Percentiles rank a stretch among this genome's conserved stretches.
phyloP scores from a whole-genome alignment of 2,797 vertebrate genomes.

The Ctenosaura bakeri region DNA sequence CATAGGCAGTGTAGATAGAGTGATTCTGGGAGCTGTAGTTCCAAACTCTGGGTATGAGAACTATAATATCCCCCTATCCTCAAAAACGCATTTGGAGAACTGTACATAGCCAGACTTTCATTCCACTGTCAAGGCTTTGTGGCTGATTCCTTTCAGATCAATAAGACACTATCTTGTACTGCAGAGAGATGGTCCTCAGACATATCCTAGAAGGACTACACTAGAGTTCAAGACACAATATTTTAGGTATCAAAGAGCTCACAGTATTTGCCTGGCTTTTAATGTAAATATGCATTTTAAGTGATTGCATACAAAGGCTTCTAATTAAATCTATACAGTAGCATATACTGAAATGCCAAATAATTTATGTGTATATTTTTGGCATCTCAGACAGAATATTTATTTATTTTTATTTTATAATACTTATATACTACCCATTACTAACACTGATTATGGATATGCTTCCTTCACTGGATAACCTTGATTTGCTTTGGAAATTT shows the following conservation, averaged over 20 bases:
- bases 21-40: neutral
- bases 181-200: neutral
- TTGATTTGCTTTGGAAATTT: neutral
- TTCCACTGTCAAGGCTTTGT: neutral
- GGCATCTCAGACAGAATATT: neutral
- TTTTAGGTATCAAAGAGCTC: neutral
- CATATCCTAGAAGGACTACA: neutral
- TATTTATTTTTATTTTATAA: neutral
- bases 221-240: neutral
- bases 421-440: neutral
- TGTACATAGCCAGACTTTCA: neutral
- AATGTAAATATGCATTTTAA: neutral
- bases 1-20: neutral
- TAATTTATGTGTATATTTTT: neutral
- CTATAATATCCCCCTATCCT: no score
- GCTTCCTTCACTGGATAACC: neutral
- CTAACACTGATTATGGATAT: constrained; percentile 4
- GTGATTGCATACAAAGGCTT: neutral
- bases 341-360: constrained; percentile 8
- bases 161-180: neutral
- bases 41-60: neutral
- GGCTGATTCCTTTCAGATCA: neutral
- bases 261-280: neutral
- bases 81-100: neutral
- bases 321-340: neutral